phyloP scores from a whole-genome alignment of 2,113 vertebrate species.

The Cranoglanis bouderius region DNA sequence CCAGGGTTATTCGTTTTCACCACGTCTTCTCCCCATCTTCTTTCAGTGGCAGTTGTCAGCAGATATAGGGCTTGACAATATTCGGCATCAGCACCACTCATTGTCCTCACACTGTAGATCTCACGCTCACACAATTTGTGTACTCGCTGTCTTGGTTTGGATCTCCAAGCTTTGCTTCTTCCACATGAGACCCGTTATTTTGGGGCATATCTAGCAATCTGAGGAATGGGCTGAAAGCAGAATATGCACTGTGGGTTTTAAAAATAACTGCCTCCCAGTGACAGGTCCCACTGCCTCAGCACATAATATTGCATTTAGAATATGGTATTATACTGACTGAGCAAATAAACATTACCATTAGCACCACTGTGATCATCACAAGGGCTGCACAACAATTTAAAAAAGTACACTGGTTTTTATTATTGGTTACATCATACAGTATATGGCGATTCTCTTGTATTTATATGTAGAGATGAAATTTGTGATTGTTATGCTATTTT shows the following conservation, averaged over 20 bases:
- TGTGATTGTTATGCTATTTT: background rate
- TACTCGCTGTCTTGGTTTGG: background rate
- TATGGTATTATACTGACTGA: background rate
- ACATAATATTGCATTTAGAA: background rate
- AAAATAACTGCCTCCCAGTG: background rate
- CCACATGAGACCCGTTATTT: background rate
- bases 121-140: background rate
- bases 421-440: background rate
- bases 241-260: background rate
- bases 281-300: background rate
- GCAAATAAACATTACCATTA: background rate
- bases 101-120: background rate
- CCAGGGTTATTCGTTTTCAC: constrained; percentile 33
- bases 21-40: constrained; percentile 23
- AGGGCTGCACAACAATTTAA: too few relatives aligned
- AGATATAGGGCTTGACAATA: constrained; percentile 29
- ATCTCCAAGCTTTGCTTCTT: background rate
- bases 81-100: constrained; percentile 15
- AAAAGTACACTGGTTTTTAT: background rate
- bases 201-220: background rate
- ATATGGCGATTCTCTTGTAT: background rate
- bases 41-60: constrained; percentile 37
- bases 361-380: background rate
- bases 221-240: background rate
- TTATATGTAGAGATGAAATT: background rate